Evolutionary conservation across 2,797 vertebrate genomes (phyloP), one percentile per base, ranked within the genome.

Genomic region (Phalanger gymnotis): DNA sequence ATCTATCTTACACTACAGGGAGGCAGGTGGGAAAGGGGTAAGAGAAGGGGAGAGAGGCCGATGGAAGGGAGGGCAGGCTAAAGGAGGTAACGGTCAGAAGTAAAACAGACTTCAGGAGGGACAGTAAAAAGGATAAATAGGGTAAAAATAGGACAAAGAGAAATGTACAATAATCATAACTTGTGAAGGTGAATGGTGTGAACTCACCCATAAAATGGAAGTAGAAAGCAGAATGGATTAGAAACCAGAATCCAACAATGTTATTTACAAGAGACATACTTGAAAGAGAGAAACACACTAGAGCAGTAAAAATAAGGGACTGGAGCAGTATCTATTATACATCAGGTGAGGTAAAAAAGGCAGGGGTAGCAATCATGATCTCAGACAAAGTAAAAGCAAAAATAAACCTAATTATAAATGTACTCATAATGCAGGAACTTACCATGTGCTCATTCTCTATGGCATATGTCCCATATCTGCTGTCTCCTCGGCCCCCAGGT

Each of bases 371-470:
- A 81, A 81, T 47, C 16, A 73, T n/a, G 66, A 73, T 22, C 19
- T 73, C n/a, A 73, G n/a, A 40, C n/a, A 73, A 58, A n/a, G 47
- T 28, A 54, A 73, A 53, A 54, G 25, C 16, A 58, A 91, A 66
- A 13, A 52, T 7, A 47, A 54, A 5, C 5, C 93, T 81, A 47
- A 81, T 81, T 81, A 81, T 47, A 81, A 47, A 81, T 81, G 73
- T 31, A 81, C 9, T 19, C 7, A 25, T 10, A 2, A 81, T 47
- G 58, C 57, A 66, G 13, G 57, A 95, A 98, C 99, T 99, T 97
- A 99, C 99, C 97, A 99, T 99, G 30, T 99, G 99, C 27, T 99
- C 99, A 90, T 99, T 99, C 98, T 99, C 99, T 54, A 98, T 95
- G 10, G 98, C 96, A 28, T 99, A 99, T 96, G 99, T 96, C 34